Base-by-base conservation (phyloP, 23 tunicate species). In the Trididemnum miniatum region DNA sequence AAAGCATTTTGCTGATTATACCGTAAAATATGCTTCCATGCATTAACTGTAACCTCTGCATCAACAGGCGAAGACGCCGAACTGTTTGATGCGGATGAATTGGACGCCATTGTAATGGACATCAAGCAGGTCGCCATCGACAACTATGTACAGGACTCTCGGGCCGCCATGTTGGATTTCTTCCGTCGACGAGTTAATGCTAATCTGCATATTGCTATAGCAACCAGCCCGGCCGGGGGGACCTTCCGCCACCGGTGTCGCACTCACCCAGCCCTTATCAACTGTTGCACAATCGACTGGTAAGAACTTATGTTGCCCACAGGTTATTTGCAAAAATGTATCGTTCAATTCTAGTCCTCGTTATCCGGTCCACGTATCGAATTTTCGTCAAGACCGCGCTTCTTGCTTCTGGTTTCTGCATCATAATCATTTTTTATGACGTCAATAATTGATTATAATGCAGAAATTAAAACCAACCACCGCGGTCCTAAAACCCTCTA, bases 231-330 rank as follows among this genome's bases (percentile, higher is more conserved):
- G 59, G 98, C 92, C 1, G 98, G 93, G n/a, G 87, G 83, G 5
- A 69, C 78, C 5, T 93, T 93, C 76, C 57, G 93, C 27, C 85
- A 85, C 29, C 77, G 93, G 51, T 88, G 92, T 64, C 66, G 98
- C 57, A 88, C 87, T 52, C 98, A 93, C 32, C 98, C 98, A 5
- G 92, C 98, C n/a, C 79, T 93, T 27, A 87, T 93, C 60, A 93
- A 93, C 83, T 93, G 98, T 80, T 93, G 98, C 87, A 93, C 98
- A 12, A 93, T 93, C 31, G 98, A 93, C 65, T 93, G 98, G 98
- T 92, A 71, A 59, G 97, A 20, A 20, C 67, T 3, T 7, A 15
- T 44, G 54, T 9, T 44, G 54, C n/a, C n/a, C n/a, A n/a, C n/a
- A n/a, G n/a, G n/a, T n/a, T n/a, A n/a, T n/a, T n/a, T n/a, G n/a